Evolutionary conservation across 2,888 invertebrate genomes (phyloP).

Genomic region (Lasioglossum marginatum): DNA sequence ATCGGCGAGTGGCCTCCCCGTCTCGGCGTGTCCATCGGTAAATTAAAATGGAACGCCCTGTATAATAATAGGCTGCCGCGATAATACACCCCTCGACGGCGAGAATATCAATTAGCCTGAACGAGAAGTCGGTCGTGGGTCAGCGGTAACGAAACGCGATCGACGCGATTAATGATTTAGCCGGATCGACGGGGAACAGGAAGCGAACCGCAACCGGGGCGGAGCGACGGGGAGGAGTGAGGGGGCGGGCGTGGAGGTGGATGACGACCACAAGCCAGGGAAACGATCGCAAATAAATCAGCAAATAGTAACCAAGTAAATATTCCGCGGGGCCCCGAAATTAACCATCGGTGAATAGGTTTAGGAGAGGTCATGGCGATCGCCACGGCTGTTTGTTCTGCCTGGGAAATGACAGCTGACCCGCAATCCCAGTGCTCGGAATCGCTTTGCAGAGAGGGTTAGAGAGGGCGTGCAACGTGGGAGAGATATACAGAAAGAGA

Average conservation of each 20-base stretch:
- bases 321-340: constrained; percentile 65
- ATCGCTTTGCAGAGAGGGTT: constrained; percentile 58
- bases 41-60: constrained; percentile 15
- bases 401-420: constrained; percentile 76
- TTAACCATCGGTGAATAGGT: constrained; percentile 69
- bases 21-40: background rate
- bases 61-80: constrained; percentile 2
- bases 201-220: background rate
- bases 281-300: constrained; percentile 70
- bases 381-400: constrained; percentile 74
- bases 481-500: background rate
- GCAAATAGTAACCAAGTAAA: constrained; percentile 69
- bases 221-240: background rate
- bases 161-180: constrained; percentile 56
- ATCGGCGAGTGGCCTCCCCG: background rate
- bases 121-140: constrained; percentile 25
- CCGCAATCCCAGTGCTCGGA: constrained; percentile 73
- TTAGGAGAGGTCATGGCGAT: constrained; percentile 73
- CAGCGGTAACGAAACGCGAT: constrained; percentile 15
- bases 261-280: constrained; percentile 15
- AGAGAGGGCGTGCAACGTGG: constrained; percentile 4
- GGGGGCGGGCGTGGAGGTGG: background rate
- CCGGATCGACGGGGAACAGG: constrained; percentile 14
- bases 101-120: constrained; percentile 29
- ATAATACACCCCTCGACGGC: background rate